Conservation (phyloP, 2,888 invertebrate species). For the Troides helena region DNA sequence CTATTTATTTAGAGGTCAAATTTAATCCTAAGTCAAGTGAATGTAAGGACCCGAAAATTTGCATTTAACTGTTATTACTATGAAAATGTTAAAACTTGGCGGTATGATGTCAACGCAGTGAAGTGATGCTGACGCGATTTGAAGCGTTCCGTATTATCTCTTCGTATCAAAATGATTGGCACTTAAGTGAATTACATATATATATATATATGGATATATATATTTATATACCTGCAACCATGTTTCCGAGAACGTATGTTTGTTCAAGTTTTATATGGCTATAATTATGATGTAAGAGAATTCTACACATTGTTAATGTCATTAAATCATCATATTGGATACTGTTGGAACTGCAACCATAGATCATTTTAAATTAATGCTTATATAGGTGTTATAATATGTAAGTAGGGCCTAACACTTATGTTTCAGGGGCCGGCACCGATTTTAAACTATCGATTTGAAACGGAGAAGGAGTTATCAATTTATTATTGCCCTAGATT, state of each 20-base stretch:
- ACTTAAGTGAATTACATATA: constrained; percentile 2
- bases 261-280: constrained; percentile 24
- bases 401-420: constrained; percentile 11
- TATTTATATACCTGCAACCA: constrained; percentile 1
- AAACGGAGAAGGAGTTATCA: background rate
- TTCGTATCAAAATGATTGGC: constrained; percentile 5
- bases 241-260: constrained; percentile 14
- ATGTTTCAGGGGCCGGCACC: background rate
- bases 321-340: constrained; percentile 1
- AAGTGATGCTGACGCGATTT: background rate
- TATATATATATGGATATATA: background rate
- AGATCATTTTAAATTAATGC: background rate
- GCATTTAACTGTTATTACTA: no score
- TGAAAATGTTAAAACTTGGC: background rate
- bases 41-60: no score
- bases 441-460: background rate
- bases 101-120: constrained; percentile 2
- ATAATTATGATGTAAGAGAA: no score
- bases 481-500: background rate
- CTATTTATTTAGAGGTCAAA: no score
- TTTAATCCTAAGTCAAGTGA: no score
- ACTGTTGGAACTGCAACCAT: constrained; percentile 12
- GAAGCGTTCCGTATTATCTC: background rate
- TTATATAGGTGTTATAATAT: background rate
- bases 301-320: background rate